Conservation (phyloP, 2,888 invertebrate genomes). For the Archips crataeganus region DNA sequence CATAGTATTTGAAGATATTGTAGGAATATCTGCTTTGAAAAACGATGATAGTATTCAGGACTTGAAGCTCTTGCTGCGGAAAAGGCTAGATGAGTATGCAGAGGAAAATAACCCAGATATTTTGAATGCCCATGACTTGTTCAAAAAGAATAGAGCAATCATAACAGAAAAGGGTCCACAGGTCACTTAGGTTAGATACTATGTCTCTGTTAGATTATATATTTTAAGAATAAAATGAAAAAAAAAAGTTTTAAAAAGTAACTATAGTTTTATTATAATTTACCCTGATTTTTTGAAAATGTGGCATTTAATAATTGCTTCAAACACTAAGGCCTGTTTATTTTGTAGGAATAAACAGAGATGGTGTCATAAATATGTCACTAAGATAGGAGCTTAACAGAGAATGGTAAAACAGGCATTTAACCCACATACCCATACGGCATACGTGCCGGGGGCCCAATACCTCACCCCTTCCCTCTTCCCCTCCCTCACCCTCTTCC, state of each 20-base stretch:
- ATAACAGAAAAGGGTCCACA: slow-evolving; percentile 84
- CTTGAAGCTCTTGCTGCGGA: slow-evolving; percentile 88
- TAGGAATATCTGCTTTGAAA: slow-evolving; percentile 90
- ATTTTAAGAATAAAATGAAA: neutral
- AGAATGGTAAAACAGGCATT: too few species aligned
- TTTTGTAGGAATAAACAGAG: too few species aligned
- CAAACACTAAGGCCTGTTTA: too few species aligned
- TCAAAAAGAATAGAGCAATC: slow-evolving; percentile 74
- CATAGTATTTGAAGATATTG: slow-evolving; percentile 90
- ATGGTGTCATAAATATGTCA: too few species aligned
- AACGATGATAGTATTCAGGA: slow-evolving; percentile 80
- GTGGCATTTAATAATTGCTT: too few species aligned
- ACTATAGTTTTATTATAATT: neutral
- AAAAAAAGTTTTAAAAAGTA: neutral
- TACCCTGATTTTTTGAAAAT: too few species aligned
- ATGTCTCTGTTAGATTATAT: neutral
- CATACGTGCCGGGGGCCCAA: too few species aligned
- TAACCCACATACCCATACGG: too few species aligned
- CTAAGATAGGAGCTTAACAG: neutral
- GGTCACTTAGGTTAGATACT: slow-evolving; percentile 76
- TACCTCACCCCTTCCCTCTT: too few species aligned
- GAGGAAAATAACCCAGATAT: slow-evolving; percentile 82
- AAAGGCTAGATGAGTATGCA: slow-evolving; percentile 88
- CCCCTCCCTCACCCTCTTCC: too few species aligned
- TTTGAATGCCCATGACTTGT: slow-evolving; percentile 75